Conservation (phyloP, 2,113 vertebrate genomes). For the Ageneiosus marmoratus region DNA sequence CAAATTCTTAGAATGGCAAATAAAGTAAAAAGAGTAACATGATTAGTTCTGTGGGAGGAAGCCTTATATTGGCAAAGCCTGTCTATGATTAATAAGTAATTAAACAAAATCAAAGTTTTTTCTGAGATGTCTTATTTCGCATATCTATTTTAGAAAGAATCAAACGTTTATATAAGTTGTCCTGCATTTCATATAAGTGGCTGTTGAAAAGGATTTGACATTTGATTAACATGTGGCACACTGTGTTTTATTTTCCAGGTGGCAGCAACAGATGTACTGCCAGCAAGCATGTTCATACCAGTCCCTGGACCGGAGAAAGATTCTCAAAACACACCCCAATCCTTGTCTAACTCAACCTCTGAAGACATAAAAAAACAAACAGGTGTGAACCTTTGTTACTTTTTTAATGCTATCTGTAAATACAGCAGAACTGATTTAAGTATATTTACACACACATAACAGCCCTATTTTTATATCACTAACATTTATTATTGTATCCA, state of each 20-base stretch:
- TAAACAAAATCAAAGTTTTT: background rate
- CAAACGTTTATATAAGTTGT: background rate
- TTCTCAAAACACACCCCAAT: slow-evolving; percentile 64
- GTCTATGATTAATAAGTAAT: slow-evolving; percentile 5
- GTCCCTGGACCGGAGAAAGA: slow-evolving; percentile 83
- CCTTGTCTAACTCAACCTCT: slow-evolving; percentile 67
- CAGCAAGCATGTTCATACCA: slow-evolving; percentile 95
- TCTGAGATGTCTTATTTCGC: background rate
- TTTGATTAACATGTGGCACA: slow-evolving; percentile 47
- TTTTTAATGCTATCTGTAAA: slow-evolving; percentile 1
- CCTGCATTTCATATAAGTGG: slow-evolving; percentile 17
- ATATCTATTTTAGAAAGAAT: background rate
- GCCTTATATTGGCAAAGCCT: slow-evolving; percentile 7
- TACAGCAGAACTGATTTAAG: background rate
- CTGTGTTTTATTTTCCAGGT: slow-evolving; percentile 78
- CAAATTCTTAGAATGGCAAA: slow-evolving; percentile 81
- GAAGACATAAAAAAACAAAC: slow-evolving; percentile 85
- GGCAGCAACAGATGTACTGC: slow-evolving; percentile 91
- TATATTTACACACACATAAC: slow-evolving; percentile 55
- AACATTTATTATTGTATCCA: slow-evolving; percentile 5
- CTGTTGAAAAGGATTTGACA: slow-evolving; percentile 39
- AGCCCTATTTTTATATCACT: background rate
- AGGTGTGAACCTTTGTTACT: slow-evolving; percentile 76
- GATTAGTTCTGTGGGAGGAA: slow-evolving; percentile 73
- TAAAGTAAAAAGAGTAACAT: slow-evolving; percentile 79